Base-by-base conservation (phyloP, 1,140 invertebrate genomes). In the Papilio aristodemus region DNA sequence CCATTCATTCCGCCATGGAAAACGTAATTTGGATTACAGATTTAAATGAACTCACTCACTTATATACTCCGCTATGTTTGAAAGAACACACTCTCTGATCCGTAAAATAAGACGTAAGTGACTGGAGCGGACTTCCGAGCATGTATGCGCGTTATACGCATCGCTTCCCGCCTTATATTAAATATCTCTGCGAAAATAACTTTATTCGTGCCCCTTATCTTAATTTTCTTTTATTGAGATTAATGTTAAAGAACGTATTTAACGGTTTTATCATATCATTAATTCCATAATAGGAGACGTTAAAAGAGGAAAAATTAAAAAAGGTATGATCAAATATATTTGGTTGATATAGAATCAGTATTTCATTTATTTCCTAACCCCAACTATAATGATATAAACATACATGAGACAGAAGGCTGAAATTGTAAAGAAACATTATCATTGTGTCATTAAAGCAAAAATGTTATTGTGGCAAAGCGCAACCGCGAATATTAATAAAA, bases 41-140 rank as follows among this genome's bases (percentile, higher is more conserved):
- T 76, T 77, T 76, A 75, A 75, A 78, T 84, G 78, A 84, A 74
- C 68, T 54, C 41, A 78, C 78, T 75, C 72, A 77, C 74, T 80
- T 84, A 82, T 82, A 50, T 46, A 50, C 41, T 46, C 41, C n/a
- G 68, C 78, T 81, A 80, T 83, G 78, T 88, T 88, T 81, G 79
- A 87, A 84, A 79, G 81, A 84, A 89, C 81, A 80, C 75, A 86
- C 66, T 82, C 80, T 74, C 67, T 79, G 83, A 89, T 83, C 82
- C 86, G 85, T 88, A 85, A 90, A 89, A 89, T 87, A 86, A 82
- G 86, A 83, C 77, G 83, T 79, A 76, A 83, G 77, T 77, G 78
- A 86, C 84, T 83, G 75, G 75, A 79, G 84, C 81, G 75, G 78
- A 88, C 83, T 88, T 88, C 80, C 85, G 77, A 80, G 79, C 84